A percentile compares a stretch with the other conserved stretches of the same genome.
phyloP scores from a whole-genome alignment of 2,113 vertebrate genomes.

The Cynocephalus volans region DNA sequence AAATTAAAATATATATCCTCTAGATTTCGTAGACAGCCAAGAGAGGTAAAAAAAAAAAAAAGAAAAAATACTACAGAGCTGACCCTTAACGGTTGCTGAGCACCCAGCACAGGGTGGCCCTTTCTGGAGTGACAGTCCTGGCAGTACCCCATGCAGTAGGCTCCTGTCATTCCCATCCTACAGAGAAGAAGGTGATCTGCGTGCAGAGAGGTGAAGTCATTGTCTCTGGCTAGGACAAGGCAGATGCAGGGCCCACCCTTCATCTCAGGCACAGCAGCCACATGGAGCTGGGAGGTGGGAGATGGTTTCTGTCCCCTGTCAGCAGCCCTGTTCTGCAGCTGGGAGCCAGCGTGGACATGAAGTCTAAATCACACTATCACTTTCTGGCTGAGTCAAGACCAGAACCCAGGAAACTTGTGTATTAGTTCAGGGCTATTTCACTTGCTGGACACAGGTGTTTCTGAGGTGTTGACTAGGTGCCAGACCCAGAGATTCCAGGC shows the following conservation, averaged over 20 bases:
- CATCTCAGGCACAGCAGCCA: background rate
- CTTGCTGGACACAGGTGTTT: background rate
- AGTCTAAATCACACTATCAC: background rate
- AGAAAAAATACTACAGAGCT: background rate
- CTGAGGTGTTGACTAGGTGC: accelerated
- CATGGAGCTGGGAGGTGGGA: background rate
- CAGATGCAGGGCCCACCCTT: background rate
- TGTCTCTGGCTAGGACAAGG: background rate
- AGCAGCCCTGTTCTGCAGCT: background rate
- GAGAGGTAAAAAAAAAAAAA: background rate
- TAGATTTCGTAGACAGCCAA: background rate
- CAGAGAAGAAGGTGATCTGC: background rate
- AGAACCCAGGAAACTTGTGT: too few relatives aligned
- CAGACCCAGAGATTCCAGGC: background rate
- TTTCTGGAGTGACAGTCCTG: background rate
- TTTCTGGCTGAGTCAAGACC: background rate
- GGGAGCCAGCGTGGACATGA: background rate
- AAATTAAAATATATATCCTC: background rate
- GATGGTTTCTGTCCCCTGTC: background rate
- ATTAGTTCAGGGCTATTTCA: background rate
- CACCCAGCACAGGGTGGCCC: background rate
- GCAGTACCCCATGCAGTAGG: background rate
- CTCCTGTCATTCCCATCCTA: background rate
- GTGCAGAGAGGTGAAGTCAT: background rate
- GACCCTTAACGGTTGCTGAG: background rate